A percentile compares a stretch with the other conserved stretches of the same genome.
These are phyloP conservation scores for Oryzias javanicus DNA, from an alignment of 2,113 vertebrate genomes.

Conservation along the genomic window DNA sequence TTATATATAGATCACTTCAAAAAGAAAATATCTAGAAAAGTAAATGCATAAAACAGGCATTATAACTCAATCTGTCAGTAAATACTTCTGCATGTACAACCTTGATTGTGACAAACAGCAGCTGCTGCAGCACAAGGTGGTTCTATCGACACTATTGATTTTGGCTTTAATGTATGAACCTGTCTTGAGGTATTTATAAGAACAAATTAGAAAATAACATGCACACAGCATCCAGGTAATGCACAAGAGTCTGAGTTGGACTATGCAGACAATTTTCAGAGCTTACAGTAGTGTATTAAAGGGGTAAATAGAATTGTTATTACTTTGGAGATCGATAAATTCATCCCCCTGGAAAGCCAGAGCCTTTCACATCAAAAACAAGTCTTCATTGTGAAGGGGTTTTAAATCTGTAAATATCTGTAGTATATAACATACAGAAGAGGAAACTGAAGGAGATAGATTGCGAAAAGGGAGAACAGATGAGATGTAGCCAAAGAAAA, in stretches of 20 bases:
- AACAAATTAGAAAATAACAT: not conserved
- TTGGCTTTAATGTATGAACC: not conserved
- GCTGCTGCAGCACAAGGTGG: not conserved
- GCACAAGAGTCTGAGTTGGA: not conserved
- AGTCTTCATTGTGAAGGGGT: too few species aligned
- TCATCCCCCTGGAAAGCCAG: not conserved
- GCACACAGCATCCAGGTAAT: not conserved
- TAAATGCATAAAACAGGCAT: too few species aligned
- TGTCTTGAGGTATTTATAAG: slow-evolving; percentile 10
- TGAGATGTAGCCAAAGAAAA: slow-evolving; percentile 9
- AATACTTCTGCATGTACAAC: too few species aligned
- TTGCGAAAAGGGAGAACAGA: slow-evolving; percentile 3
- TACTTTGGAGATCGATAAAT: slow-evolving; percentile 2
- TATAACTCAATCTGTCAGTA: too few species aligned
- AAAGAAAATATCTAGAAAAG: too few species aligned
- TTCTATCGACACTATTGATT: slow-evolving; percentile 10
- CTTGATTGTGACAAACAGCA: not conserved
- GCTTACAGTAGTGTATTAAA: slow-evolving; percentile 1
- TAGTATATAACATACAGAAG: not conserved
- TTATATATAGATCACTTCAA: too few species aligned
- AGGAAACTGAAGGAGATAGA: slow-evolving; percentile 20
- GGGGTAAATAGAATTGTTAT: not conserved
- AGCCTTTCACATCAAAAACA: too few species aligned
- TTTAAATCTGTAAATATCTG: too few species aligned
- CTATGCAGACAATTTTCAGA: slow-evolving; percentile 14